A percentile compares a stretch with the other conserved stretches of the same genome.
phyloP scores from a whole-genome alignment of 30 jellyfish, hydroid and myxozoan species.

The Catostylus mosaicus region DNA sequence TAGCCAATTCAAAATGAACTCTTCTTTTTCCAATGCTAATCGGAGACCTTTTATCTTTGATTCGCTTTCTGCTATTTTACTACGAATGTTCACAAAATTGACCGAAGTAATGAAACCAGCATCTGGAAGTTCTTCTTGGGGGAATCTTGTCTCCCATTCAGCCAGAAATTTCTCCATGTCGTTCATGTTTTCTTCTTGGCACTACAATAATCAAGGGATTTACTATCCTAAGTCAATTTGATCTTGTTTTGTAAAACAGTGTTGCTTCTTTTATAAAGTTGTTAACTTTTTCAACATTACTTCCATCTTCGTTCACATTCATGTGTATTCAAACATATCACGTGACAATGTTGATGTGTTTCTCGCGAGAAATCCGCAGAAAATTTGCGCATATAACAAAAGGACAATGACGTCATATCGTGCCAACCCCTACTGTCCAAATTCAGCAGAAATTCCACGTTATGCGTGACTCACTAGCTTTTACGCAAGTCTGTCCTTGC shows the following conservation, averaged over 20 bases:
- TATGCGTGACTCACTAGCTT: background rate
- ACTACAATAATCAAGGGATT: background rate
- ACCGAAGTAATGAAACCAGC: conserved; percentile 55
- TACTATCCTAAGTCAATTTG: background rate
- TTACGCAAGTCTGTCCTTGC: background rate
- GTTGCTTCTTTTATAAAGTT: background rate
- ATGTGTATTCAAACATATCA: conserved; percentile 13
- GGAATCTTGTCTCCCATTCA: conserved; percentile 81
- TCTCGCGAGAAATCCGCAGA: conserved; percentile 33
- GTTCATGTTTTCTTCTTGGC: conserved; percentile 50
- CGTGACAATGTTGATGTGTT: conserved; percentile 46
- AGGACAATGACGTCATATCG: conserved; percentile 19
- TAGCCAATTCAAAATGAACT: conserved; percentile 59
- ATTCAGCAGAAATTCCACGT: background rate
- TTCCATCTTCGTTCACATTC: conserved; percentile 10
- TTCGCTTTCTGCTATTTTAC: conserved; percentile 62
- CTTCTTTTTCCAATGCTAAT: conserved; percentile 69
- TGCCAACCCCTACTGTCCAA: conserved; percentile 8
- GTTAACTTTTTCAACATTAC: background rate
- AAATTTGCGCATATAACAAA: background rate
- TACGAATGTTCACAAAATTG: conserved; percentile 56
- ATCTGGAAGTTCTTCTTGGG: conserved; percentile 82
- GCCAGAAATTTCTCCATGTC: conserved; percentile 67
- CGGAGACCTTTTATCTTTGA: conserved; percentile 41
- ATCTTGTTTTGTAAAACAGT: background rate